These are phyloP conservation scores for Parapsyche elsis DNA, from an alignment of 1,140 invertebrate species.

Conservation along the genomic window DNA sequence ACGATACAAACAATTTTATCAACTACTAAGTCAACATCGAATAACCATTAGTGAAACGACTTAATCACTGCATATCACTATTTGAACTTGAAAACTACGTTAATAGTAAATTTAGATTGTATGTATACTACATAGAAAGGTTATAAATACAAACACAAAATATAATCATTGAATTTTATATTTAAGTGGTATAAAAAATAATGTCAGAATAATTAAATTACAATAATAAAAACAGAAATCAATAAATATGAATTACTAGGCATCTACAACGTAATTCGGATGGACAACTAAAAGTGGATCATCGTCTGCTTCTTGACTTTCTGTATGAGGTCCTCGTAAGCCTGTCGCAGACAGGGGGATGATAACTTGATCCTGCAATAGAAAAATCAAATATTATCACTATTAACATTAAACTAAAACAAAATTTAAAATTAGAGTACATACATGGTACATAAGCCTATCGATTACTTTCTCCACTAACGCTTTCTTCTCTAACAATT, in stretches of 20 bases:
- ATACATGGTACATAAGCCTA: conserved; percentile 89
- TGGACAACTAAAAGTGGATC: conserved; percentile 94
- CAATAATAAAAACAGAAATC: not conserved
- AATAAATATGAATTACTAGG: conserved; percentile 51
- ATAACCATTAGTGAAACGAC: no score
- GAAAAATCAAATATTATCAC: not conserved
- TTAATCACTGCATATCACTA: no score
- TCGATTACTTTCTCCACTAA: conserved; percentile 97
- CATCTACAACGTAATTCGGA: conserved; percentile 92
- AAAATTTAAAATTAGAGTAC: conserved; percentile 59
- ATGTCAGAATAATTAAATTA: not conserved
- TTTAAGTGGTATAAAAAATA: not conserved
- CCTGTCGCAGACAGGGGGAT: conserved; percentile 84
- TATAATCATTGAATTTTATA: not conserved
- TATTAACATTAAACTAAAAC: not conserved
- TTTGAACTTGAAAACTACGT: no score
- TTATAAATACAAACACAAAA: not conserved
- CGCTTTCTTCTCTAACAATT: conserved; percentile 88
- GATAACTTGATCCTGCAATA: conserved; percentile 86
- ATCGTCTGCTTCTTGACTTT: conserved; percentile 73
- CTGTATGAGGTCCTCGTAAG: conserved; percentile 65
- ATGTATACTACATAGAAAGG: not conserved
- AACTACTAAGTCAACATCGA: no score
- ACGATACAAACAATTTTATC: no score
- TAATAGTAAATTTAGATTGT: not conserved